Base-by-base conservation (phyloP, 2,113 vertebrate genomes). In the Notothenia coriiceps region DNA sequence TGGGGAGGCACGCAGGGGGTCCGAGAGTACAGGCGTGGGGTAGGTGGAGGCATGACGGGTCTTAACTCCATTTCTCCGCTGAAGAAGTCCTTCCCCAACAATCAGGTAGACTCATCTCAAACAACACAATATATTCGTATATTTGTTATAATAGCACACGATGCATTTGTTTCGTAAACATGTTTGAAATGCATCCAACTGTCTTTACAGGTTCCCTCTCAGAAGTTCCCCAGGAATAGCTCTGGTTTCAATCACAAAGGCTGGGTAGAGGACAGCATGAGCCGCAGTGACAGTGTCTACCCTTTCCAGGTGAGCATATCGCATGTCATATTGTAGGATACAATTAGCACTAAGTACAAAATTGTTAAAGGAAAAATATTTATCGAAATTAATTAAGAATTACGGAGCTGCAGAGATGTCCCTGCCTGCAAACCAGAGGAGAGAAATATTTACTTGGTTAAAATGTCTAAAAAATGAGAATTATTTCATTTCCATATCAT, bases 51-150 rank as follows among this genome's bases (percentile, higher is more conserved):
- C 15, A 96, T 99, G 92, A 95, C 96, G 0, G 96, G 97, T 79
- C 96, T 99, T 74, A 99, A 98, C 94, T 98, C 98, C 74, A 99
- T 98, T 89, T 99, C 98, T 0, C 98, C 98, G 43, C 92, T 99
- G 75, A 99, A 99, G 96, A 99, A 99, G 88, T 98, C 98, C 88
- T 99, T 99, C 88, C 96, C 97, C 71, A 99, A 97, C 94, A 99
- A 96, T 95, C 98, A 99, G 91, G 93, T 94, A 91, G 13, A 40
- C 33, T 82, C 14, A 44, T 76, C 7, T 29, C 2, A 22, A 47
- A 29, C 22, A 47, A 29, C 22, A 49, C 29, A n/a, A 55, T 57
- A 60, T 40, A 4, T 69, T 75, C 63, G 18, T 51, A 33, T 52
- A 3, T 33, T 63, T 54, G 25, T 35, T 46, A 4, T 47, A n/a